These are phyloP conservation scores for Amblyjoppa fuscipennis DNA, from an alignment of 2,888 invertebrate genomes.

Conservation along the genomic window DNA sequence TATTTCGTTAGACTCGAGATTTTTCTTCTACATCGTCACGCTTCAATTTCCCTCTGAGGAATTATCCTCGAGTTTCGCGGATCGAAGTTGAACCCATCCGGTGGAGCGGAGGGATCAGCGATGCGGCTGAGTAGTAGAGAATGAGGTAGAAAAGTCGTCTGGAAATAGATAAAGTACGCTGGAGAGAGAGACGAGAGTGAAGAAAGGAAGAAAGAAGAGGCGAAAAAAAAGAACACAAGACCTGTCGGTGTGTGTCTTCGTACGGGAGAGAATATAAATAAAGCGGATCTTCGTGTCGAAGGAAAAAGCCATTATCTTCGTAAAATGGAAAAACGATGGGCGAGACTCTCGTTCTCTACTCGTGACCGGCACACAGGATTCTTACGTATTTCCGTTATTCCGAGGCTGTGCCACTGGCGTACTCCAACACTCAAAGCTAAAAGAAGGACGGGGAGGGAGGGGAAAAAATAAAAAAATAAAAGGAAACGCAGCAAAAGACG, in stretches of 20 bases:
- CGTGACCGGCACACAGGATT: constrained; percentile 30
- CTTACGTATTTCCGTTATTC: constrained; percentile 51
- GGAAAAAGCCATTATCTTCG: constrained; percentile 68
- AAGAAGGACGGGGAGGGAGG: constrained; percentile 26
- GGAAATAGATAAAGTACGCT: constrained; percentile 47
- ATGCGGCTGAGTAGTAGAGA: constrained; percentile 18
- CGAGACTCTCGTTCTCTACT: constrained; percentile 41
- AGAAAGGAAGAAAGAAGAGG: constrained; percentile 8
- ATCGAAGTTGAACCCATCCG: not conserved
- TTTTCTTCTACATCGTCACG: constrained; percentile 5
- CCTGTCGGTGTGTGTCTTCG: constrained; percentile 55
- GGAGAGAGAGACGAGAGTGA: constrained; percentile 3
- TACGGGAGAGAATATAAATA: constrained; percentile 64
- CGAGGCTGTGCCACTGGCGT: constrained; percentile 32
- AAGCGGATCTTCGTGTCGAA: constrained; percentile 65
- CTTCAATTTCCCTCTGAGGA: not conserved
- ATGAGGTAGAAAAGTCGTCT: constrained; percentile 19
- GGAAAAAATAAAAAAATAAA: not conserved
- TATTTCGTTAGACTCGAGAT: not conserved
- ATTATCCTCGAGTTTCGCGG: not conserved
- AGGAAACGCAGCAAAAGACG: not conserved
- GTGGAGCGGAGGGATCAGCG: constrained; percentile 11
- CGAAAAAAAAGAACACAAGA: constrained; percentile 40
- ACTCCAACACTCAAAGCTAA: constrained; percentile 26
- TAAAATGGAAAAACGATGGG: constrained; percentile 58